Evolutionary conservation across 2,113 vertebrate genomes (phyloP).

Genomic region (Plectropomus leopardus): DNA sequence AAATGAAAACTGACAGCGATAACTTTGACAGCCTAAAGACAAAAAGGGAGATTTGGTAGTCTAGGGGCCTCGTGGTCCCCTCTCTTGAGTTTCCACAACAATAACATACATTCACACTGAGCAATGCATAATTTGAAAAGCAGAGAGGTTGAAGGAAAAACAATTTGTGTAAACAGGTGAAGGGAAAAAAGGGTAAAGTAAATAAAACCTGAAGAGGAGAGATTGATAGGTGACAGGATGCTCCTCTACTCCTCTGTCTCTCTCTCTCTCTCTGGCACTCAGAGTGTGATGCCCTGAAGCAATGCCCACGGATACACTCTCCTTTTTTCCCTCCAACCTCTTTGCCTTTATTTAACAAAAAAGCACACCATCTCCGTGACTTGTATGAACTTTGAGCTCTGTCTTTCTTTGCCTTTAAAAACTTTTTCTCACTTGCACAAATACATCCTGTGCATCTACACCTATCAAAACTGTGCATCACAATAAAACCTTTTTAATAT

Average conservation of each 20-base stretch:
- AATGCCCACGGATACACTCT: conserved; percentile 77
- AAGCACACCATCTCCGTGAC: conserved; percentile 70
- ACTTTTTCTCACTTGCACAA: conserved; percentile 63
- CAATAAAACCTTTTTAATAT: conserved; percentile 21
- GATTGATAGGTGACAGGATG: conserved; percentile 81
- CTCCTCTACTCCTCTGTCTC: conserved; percentile 48
- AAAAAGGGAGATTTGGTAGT: conserved; percentile 63
- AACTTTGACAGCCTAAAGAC: conserved; percentile 74
- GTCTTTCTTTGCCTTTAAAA: conserved; percentile 66
- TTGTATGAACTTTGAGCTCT: conserved; percentile 75
- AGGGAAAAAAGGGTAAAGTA: conserved; percentile 60
- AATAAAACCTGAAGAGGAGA: conserved; percentile 69
- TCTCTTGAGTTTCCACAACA: conserved; percentile 70
- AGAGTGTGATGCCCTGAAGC: conserved; percentile 77
- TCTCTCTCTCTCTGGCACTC: conserved; percentile 65
- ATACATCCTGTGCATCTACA: conserved; percentile 25
- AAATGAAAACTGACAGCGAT: conserved; percentile 65
- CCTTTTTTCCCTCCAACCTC: conserved; percentile 52
- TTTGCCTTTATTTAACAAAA: conserved; percentile 81
- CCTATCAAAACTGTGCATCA: conserved; percentile 38
- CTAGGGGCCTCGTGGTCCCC: conserved; percentile 57
- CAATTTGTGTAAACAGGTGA: conserved; percentile 71
- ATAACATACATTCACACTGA: conserved; percentile 50
- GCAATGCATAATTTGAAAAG: conserved; percentile 58
- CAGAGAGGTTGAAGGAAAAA: conserved; percentile 58